A percentile compares a stretch with the other conserved stretches of the same genome.
These are phyloP conservation scores for Clanis bilineata DNA, from an alignment of 2,888 invertebrate genomes.

Conservation along the genomic window DNA sequence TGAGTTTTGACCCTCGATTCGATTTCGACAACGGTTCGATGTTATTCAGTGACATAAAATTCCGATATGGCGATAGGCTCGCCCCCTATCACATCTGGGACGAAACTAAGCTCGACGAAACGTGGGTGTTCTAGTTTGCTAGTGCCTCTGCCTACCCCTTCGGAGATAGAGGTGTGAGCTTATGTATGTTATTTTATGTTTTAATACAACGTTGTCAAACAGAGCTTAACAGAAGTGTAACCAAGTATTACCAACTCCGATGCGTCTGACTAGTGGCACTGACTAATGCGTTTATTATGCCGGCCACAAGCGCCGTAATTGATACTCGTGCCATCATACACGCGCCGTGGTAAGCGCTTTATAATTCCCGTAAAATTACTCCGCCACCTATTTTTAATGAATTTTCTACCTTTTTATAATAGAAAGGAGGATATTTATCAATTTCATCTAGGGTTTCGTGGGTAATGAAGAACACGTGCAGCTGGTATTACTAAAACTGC, in stretches of 20 bases:
- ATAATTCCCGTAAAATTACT: conserved; percentile 41
- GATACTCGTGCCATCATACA: conserved; percentile 31
- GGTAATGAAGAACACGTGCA: background rate
- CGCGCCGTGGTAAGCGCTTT: conserved; percentile 32
- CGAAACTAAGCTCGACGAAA: too few species aligned
- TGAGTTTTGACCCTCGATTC: too few species aligned
- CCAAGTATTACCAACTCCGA: too few species aligned
- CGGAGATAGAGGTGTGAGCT: too few species aligned
- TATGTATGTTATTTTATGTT: too few species aligned
- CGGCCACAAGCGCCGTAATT: conserved; percentile 35
- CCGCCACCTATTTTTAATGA: conserved; percentile 23
- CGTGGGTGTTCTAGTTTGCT: too few species aligned
- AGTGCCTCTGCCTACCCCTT: too few species aligned
- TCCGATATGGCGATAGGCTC: too few species aligned
- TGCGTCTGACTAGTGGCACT: conserved; percentile 21
- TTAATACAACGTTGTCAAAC: background rate
- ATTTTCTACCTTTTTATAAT: conserved; percentile 8
- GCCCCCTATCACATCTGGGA: too few species aligned
- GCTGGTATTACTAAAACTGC: too few species aligned
- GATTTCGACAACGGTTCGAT: too few species aligned
- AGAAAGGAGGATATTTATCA: background rate
- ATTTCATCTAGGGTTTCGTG: background rate
- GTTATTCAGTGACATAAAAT: too few species aligned
- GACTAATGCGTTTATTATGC: conserved; percentile 40
- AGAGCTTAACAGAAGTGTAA: background rate